Base-by-base conservation (phyloP, 2,888 invertebrate genomes). In the Watsonalla binaria region DNA sequence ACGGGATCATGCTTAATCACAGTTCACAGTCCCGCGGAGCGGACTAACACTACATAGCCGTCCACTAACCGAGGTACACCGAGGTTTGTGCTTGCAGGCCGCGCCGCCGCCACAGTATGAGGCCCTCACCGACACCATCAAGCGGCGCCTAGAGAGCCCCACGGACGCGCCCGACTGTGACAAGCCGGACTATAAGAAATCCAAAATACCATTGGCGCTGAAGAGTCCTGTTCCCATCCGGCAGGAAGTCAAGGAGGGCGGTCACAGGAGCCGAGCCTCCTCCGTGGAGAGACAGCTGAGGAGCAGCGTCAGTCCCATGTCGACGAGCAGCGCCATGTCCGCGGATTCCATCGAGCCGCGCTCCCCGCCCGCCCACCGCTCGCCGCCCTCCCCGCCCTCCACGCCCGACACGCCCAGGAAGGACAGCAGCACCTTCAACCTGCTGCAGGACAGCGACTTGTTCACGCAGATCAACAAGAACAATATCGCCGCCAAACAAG, bases 391-490 rank as follows among this genome's bases (percentile, higher is more conserved):
- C 24, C 24, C 60, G 46, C 81, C 81, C 6, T 56, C 72, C 45
- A 74, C 80, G 5, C 83, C 84, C n/a, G 86, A 84, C 13, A 68
- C 90, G 53, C 86, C 90, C 6, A 80, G 85, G 58, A 79, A 90
- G 51, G 77, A 92, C 77, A 92, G 92, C 63, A 92, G 92, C 75
- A 93, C 94, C 1, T 94, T 94, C 74, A 92, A 93, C 65, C 81
- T 95, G 54, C 91, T 94, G 9, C 92, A 94, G 70, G 93, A 94
- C 60, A 95, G 95, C 76, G 92, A 92, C 45, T 86, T 94, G 9
- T 95, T 95, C 77, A 93, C 94, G 6, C 93, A 94, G 80, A 94
- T 95, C 60, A 94, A 94, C 0, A 84, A 90, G 33, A 91, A 93
- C 69, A 73, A 74, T 56, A 72, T 80, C 15, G 70, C 69, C 5